A percentile compares a stretch with the other conserved stretches of the same genome.
Evolutionary conservation across 2,888 invertebrate species (phyloP).

Genomic region (Brassicogethes aeneus): DNA sequence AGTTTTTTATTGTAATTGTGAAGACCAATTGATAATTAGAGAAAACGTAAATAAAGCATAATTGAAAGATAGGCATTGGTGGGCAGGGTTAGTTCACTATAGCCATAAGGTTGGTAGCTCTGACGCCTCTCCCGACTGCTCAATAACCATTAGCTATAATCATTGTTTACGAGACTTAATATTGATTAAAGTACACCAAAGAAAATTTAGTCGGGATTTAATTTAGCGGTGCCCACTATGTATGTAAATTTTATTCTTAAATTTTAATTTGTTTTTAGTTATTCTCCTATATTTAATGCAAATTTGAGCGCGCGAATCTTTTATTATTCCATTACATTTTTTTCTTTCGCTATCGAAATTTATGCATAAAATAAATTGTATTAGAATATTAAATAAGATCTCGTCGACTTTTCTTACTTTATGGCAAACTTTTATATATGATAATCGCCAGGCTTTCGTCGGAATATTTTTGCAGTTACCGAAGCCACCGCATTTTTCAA

Average conservation of each 20-base stretch:
- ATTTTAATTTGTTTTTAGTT: slow-evolving; percentile 31
- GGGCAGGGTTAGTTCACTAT: too few species aligned
- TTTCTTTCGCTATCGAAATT: slow-evolving; percentile 11
- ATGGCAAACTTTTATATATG: slow-evolving; percentile 12
- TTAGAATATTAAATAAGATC: slow-evolving; percentile 21
- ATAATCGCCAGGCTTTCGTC: slow-evolving; percentile 9
- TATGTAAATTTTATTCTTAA: slow-evolving; percentile 35
- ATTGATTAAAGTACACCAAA: slow-evolving; percentile 29
- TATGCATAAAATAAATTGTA: slow-evolving; percentile 22
- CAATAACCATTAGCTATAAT: slow-evolving; percentile 31
- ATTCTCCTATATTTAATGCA: slow-evolving; percentile 26
- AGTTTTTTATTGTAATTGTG: too few species aligned
- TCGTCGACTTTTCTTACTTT: slow-evolving; percentile 16
- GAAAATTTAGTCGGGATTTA: slow-evolving; percentile 27
- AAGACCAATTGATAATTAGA: too few species aligned
- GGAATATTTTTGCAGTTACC: not conserved
- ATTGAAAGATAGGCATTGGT: too few species aligned
- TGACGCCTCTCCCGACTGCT: slow-evolving; percentile 4
- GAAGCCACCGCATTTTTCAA: not conserved
- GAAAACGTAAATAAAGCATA: too few species aligned
- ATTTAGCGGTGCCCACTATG: slow-evolving; percentile 29
- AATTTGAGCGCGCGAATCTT: slow-evolving; percentile 17
- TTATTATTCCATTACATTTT: slow-evolving; percentile 21
- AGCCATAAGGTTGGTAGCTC: not conserved
- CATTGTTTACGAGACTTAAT: slow-evolving; percentile 31